Percentiles rank a stretch among this genome's conserved stretches.
Conservation (phyloP, 2,888 invertebrate genomes). For the Strigamia transsilvanica region DNA sequence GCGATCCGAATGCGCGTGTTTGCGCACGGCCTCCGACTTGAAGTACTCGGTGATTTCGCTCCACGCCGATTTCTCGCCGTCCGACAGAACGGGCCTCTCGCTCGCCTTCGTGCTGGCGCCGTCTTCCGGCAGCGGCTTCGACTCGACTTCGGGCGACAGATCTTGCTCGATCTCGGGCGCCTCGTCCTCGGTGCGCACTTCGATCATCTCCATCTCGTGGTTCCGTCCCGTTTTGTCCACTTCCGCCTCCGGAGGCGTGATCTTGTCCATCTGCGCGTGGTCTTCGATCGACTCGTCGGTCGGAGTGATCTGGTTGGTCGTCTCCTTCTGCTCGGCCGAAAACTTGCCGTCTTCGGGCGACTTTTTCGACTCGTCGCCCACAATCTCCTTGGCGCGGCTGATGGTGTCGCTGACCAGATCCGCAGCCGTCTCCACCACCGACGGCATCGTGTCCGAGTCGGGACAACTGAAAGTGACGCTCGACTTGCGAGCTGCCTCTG, state of each 20-base stretch:
- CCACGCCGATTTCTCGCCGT: constrained; percentile 44
- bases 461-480: background rate
- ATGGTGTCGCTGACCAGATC: constrained; percentile 48
- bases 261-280: constrained; percentile 58
- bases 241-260: constrained; percentile 57
- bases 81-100: background rate
- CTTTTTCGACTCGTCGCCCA: constrained; percentile 26
- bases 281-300: constrained; percentile 59
- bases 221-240: constrained; percentile 54
- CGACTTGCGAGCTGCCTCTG: background rate
- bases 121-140: constrained; percentile 48
- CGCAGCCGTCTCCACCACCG: constrained; percentile 3
- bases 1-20: constrained; percentile 8
- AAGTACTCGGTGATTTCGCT: constrained; percentile 53
- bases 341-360: background rate
- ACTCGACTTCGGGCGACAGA: constrained; percentile 58
- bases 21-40: constrained; percentile 48
- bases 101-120: background rate
- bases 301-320: constrained; percentile 55
- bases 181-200: constrained; percentile 64
- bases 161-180: constrained; percentile 63
- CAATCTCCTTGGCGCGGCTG: constrained; percentile 30
- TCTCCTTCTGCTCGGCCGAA: background rate
- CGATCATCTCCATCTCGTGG: constrained; percentile 60
- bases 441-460: background rate